Percentiles rank a stretch among this genome's conserved stretches.
Evolutionary conservation across 2,797 vertebrate genomes (phyloP).

Genomic region (Sphenopsis melanotis): DNA sequence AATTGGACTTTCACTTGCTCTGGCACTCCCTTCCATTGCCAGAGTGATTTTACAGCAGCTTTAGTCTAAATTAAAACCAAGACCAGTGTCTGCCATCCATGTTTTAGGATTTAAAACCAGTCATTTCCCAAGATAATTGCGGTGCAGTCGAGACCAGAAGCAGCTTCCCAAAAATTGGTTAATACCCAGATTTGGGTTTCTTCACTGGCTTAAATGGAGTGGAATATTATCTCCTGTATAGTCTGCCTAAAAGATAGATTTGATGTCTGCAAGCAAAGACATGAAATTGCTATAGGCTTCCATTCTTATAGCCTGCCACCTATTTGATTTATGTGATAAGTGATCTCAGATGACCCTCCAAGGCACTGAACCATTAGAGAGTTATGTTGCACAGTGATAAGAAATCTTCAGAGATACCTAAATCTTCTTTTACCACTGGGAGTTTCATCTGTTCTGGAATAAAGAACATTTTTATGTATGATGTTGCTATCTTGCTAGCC

Average conservation of each 20-base stretch:
- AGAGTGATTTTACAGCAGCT: conserved; percentile 1
- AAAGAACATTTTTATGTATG: conserved; percentile 64
- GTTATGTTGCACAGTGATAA: conserved; percentile 67
- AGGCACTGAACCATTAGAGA: conserved; percentile 69
- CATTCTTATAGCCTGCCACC: conserved; percentile 55
- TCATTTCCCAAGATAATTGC: conserved; percentile 34
- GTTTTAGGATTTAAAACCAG: conserved; percentile 26
- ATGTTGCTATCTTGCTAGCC: conserved; percentile 64
- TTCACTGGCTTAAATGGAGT: conserved; percentile 43
- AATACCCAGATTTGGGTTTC: conserved; percentile 46
- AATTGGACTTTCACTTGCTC: not conserved
- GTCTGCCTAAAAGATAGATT: conserved; percentile 62
- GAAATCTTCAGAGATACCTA: conserved; percentile 73
- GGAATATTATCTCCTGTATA: conserved; percentile 52
- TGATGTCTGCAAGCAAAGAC: conserved; percentile 63
- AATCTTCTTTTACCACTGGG: conserved; percentile 64
- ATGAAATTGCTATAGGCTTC: conserved; percentile 55
- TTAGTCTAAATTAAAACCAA: not conserved
- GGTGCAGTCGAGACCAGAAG: conserved; percentile 14
- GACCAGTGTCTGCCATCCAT: not conserved
- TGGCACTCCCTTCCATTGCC: not conserved
- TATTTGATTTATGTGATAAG: conserved; percentile 72
- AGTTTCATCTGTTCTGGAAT: conserved; percentile 63
- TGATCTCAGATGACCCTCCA: conserved; percentile 68
- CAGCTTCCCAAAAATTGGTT: conserved; percentile 34